Conservation (phyloP, 2,113 vertebrate genomes). For the Dendrocopos noguchii region DNA sequence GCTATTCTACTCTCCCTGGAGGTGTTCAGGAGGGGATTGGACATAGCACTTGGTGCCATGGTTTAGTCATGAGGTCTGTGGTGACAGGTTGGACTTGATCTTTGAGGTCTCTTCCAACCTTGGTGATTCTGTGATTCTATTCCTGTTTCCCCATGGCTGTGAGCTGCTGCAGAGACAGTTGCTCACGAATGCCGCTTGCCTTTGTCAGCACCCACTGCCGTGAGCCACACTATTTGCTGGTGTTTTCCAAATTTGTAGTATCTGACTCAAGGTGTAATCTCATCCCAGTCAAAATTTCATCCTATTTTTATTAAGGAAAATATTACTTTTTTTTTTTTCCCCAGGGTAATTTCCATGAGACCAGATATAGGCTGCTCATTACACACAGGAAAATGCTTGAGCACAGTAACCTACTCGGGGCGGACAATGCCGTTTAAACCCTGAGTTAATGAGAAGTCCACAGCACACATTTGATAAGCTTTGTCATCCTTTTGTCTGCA, state of each 20-base stretch:
- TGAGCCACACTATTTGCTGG: not conserved
- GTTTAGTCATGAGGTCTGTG: too few species aligned
- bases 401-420: constrained; percentile 43
- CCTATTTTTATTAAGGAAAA: constrained; percentile 19
- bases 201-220: not conserved
- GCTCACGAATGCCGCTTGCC: not conserved
- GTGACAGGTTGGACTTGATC: too few species aligned
- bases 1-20: too few species aligned
- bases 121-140: not conserved
- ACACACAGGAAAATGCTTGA: constrained; percentile 29
- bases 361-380: constrained; percentile 42
- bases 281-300: not conserved
- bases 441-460: constrained; percentile 78
- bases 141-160: not conserved
- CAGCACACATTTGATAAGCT: constrained; percentile 76
- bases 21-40: too few species aligned
- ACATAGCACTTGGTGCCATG: too few species aligned
- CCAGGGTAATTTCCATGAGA: constrained; percentile 1
- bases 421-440: constrained; percentile 71
- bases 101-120: too few species aligned
- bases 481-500: constrained; percentile 82
- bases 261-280: not conserved
- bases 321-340: not conserved
- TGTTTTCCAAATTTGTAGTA: not conserved
- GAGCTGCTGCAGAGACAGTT: not conserved